Base-by-base conservation (phyloP, 2,113 vertebrate genomes). In the Pavo muticus region DNA sequence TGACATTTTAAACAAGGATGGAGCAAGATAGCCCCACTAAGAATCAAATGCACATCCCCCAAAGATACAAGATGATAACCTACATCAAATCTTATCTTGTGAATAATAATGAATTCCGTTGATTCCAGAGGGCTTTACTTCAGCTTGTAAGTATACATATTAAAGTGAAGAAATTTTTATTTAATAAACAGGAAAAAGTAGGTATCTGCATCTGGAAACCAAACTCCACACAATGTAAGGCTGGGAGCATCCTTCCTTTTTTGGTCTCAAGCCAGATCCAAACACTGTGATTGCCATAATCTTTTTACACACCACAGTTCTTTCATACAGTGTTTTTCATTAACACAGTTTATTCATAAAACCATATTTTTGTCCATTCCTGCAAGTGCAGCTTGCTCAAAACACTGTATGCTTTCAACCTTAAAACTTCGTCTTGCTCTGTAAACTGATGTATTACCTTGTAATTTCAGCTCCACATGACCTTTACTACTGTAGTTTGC, bases 181-280 rank as follows among this genome's bases (percentile, higher is more conserved):
- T 70, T 71, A n/a, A 8, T 42, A 42, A 74, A 54, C 5, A 75
- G 37, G 16, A n/a, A 35, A 67, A 44, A 44, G 14, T 5, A 40
- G 7, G 8, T 1, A 19, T 25, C 13, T 81, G 30, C 45, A 56
- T 39, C 25, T 14, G 54, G 44, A 79, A 65, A 45, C 29, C 9
- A 35, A 11, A 23, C 52, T 6, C 24, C n/a, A 27, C 25, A 20
- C 14, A 37, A 12, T 0, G 39, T 32, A 74, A 37, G 1, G 2
- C 18, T 78, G 37, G 20, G 10, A 14, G 20, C 29, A 54, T 39
- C 73, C 17, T 50, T 45, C 21, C 40, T 50, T 42, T 42, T 29
- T 52, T 37, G 25, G 15, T 39, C 47, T 77, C 30, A 63, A 80
- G 48, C 27, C 13, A 42, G 39, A 54, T 40, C 13, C 44, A 75